Conservation (phyloP, 2,888 invertebrate genomes). For the Dasysyrphus tricinctus region DNA sequence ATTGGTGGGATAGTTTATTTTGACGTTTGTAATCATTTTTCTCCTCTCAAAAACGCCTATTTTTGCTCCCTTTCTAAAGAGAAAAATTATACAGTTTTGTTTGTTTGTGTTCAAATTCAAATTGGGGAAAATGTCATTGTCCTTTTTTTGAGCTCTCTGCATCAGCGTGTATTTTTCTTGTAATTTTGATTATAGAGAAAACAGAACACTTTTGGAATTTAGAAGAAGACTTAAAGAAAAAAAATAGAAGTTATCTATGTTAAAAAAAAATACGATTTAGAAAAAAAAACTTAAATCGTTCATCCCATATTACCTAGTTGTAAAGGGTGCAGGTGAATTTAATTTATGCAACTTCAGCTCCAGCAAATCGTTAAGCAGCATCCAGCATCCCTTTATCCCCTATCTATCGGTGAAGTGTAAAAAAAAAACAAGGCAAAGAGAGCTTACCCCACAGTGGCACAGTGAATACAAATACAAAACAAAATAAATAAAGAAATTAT, state of each 20-base stretch:
- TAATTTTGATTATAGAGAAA: not conserved
- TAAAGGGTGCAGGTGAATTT: conserved; percentile 10
- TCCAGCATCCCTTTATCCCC: not conserved
- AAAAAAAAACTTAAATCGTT: not conserved
- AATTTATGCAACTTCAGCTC: conserved; percentile 1
- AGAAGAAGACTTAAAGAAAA: too few relatives aligned
- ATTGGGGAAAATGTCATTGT: conserved; percentile 49
- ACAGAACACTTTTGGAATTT: not conserved
- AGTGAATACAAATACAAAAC: conserved; percentile 26
- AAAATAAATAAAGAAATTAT: conserved; percentile 38
- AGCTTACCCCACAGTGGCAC: not conserved
- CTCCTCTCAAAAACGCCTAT: conserved; percentile 32
- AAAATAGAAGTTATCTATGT: too few relatives aligned
- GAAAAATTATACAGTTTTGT: conserved; percentile 9
- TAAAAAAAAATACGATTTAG: not conserved
- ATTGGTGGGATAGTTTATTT: not conserved
- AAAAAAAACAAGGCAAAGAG: not conserved
- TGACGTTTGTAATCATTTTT: conserved; percentile 1
- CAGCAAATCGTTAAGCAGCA: not conserved
- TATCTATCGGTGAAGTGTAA: not conserved
- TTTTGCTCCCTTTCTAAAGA: conserved; percentile 37
- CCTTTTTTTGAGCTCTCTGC: conserved; percentile 41
- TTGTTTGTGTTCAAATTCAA: not conserved
- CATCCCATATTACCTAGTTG: not conserved
- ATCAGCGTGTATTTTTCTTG: not conserved